These are phyloP conservation scores for Phrynocephalus versicolor DNA, from an alignment of 2,113 vertebrate species.

Conservation along the genomic window DNA sequence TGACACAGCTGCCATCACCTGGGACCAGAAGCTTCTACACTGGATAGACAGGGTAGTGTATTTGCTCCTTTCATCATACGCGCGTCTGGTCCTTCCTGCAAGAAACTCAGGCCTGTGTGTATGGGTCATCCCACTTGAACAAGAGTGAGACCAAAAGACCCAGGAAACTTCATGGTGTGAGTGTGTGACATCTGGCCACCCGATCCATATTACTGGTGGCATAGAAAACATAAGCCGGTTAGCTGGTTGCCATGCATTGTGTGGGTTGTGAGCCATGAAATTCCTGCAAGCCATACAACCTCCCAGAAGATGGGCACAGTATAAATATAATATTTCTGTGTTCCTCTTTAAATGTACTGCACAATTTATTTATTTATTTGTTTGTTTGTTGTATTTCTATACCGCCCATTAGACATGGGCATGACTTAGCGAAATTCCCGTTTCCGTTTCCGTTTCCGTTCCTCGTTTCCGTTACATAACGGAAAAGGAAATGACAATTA, in stretches of 20 bases:
- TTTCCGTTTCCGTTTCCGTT: too few species aligned
- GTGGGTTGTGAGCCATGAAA: neutral
- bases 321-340: neutral
- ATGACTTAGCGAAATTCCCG: too few species aligned
- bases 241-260: neutral
- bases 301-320: neutral
- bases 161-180: neutral
- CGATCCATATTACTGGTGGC: neutral
- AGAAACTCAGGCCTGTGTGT: neutral
- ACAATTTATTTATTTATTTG: too few species aligned
- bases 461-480: too few species aligned
- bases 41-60: constrained; percentile 85
- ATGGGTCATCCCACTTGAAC: neutral
- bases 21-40: constrained; percentile 83
- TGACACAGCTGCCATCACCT: constrained; percentile 63
- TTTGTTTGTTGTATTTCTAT: too few species aligned
- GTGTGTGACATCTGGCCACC: neutral
- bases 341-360: neutral
- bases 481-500: too few species aligned
- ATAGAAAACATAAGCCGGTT: neutral
- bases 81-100: neutral
- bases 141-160: neutral
- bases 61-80: neutral
- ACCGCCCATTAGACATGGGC: too few species aligned
- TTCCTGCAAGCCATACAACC: too few species aligned